Conservation (phyloP, 2,888 invertebrate genomes). For the Furcula furcula region DNA sequence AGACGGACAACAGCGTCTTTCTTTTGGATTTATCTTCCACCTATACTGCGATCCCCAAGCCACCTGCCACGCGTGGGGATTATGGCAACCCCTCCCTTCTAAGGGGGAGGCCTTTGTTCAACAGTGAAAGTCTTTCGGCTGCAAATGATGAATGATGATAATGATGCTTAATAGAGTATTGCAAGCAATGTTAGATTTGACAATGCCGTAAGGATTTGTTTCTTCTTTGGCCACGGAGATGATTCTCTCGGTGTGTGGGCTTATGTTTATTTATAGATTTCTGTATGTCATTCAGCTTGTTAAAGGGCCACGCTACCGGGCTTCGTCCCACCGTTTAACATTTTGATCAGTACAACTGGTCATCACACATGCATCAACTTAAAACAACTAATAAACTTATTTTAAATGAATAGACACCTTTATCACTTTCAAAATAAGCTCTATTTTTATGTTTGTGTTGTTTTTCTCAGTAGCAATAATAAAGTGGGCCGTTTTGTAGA, state of each 20-base stretch:
- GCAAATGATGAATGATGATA: no score
- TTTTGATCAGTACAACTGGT: slow-evolving; percentile 52
- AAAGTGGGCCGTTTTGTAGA: slow-evolving; percentile 30
- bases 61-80: no score
- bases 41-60: no score
- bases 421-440: slow-evolving; percentile 27
- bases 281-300: slow-evolving; percentile 63
- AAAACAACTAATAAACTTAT: not conserved
- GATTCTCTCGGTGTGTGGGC: slow-evolving; percentile 53
- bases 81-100: no score
- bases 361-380: slow-evolving; percentile 36
- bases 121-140: no score
- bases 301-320: slow-evolving; percentile 65
- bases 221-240: slow-evolving; percentile 35
- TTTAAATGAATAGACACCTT: slow-evolving; percentile 25
- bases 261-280: slow-evolving; percentile 56
- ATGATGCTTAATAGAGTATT: no score
- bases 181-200: no score
- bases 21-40: no score
- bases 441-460: slow-evolving; percentile 4
- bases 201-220: no score
- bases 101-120: no score
- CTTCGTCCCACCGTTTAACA: slow-evolving; percentile 50
- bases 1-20: no score
- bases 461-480: slow-evolving; percentile 3